phyloP scores from a whole-genome alignment of 2,113 vertebrate species.

The Tapirus terrestris region DNA sequence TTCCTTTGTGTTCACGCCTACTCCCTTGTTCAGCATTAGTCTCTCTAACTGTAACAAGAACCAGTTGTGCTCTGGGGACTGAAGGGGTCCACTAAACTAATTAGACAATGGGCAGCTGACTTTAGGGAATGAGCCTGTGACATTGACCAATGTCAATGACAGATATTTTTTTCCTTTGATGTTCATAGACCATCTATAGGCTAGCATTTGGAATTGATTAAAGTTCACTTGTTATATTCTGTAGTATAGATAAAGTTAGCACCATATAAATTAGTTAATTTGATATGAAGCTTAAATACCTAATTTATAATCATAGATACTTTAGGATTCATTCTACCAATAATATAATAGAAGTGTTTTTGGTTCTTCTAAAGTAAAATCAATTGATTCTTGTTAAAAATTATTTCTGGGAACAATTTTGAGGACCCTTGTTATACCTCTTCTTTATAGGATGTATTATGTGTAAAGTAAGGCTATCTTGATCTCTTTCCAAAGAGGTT shows the following conservation, averaged over 20 bases:
- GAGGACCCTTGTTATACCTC: background rate
- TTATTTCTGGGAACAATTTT: background rate
- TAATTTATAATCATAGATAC: background rate
- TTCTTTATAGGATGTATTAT: conserved; percentile 40
- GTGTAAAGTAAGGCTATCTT: conserved; percentile 21
- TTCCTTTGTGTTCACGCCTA: background rate
- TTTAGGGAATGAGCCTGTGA: background rate
- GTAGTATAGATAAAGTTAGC: background rate
- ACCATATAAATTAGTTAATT: background rate
- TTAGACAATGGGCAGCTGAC: background rate
- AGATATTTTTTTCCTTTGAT: background rate
- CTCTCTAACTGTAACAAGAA: background rate
- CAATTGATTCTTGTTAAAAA: background rate
- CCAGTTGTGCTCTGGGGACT: background rate
- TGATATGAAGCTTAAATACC: background rate
- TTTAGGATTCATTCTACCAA: background rate
- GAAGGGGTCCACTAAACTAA: background rate
- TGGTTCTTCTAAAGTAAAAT: background rate
- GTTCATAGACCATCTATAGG: background rate
- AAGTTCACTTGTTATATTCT: background rate
- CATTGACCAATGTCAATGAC: background rate
- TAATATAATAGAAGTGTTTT: background rate
- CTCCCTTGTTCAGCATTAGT: background rate
- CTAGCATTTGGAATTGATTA: background rate
- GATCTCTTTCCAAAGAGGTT: conserved; percentile 67